Evolutionary conservation across 2,888 invertebrate genomes (phyloP).

Genomic region (Eubasilissa splendida): DNA sequence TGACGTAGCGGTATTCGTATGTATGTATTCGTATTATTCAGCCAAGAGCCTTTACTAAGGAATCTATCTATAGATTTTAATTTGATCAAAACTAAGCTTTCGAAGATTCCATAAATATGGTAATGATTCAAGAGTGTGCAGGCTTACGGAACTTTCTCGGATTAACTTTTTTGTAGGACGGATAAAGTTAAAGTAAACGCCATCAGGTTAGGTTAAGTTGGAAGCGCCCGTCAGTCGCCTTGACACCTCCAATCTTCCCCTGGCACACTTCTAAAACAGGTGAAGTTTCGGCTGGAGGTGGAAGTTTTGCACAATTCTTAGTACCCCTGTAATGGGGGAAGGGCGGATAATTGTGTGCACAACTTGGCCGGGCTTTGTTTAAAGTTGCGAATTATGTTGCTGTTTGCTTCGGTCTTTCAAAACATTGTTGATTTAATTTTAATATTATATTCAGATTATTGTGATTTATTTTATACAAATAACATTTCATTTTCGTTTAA

Average conservation of each 20-base stretch:
- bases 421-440: no score
- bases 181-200: slow-evolving; percentile 35
- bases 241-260: slow-evolving; percentile 45
- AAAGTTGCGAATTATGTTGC: slow-evolving; percentile 19
- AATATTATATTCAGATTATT: no score
- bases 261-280: slow-evolving; percentile 29
- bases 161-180: slow-evolving; percentile 35
- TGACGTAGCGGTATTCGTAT: no score
- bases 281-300: slow-evolving; percentile 29
- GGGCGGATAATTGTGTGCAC: slow-evolving; percentile 16
- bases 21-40: no score
- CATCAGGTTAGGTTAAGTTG: slow-evolving; percentile 21
- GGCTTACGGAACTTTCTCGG: slow-evolving; percentile 21
- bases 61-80: no score
- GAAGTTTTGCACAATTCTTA: background rate
- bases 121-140: slow-evolving; percentile 12
- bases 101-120: slow-evolving; percentile 21
- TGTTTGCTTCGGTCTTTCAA: background rate
- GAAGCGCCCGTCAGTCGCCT: slow-evolving; percentile 15
- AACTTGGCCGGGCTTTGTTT: slow-evolving; percentile 18
- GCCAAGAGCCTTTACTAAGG: no score
- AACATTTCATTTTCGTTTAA: no score
- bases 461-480: no score
- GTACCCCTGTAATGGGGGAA: background rate
- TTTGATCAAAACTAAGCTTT: background rate